These are phyloP conservation scores for Formica aserva DNA, from an alignment of 2,888 invertebrate genomes.

Conservation along the genomic window DNA sequence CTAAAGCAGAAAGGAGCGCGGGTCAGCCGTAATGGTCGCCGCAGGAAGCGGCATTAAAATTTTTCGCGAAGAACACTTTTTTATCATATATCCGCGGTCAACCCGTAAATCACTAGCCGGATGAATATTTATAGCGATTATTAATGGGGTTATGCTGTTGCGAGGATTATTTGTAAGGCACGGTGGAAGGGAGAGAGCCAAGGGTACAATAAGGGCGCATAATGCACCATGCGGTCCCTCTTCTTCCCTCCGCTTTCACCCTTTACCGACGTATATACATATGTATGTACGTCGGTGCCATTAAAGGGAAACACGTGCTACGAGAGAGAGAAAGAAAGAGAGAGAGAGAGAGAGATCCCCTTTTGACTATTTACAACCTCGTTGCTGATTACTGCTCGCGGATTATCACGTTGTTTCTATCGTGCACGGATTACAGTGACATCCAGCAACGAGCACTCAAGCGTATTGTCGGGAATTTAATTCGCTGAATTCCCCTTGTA, in stretches of 20 bases:
- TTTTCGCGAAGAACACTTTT: constrained; percentile 62
- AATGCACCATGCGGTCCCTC: constrained; percentile 75
- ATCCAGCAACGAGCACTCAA: constrained; percentile 34
- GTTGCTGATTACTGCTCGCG: constrained; percentile 49
- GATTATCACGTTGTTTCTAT: constrained; percentile 51
- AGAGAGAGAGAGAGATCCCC: constrained; percentile 7
- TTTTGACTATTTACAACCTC: constrained; percentile 55
- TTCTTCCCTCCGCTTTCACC: constrained; percentile 52
- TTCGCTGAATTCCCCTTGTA: constrained; percentile 14
- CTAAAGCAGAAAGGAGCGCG: constrained; percentile 15
- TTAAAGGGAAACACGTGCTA: constrained; percentile 72
- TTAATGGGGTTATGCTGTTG: constrained; percentile 78
- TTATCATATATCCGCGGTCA: constrained; percentile 58
- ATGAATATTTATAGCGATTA: constrained; percentile 81
- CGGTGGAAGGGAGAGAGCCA: constrained; percentile 50
- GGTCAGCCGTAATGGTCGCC: constrained; percentile 35
- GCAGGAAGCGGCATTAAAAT: constrained; percentile 57
- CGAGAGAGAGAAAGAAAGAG: constrained; percentile 8
- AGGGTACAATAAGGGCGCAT: constrained; percentile 72
- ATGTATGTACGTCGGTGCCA: constrained; percentile 57
- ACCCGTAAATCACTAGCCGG: constrained; percentile 76
- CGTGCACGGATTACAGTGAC: constrained; percentile 44
- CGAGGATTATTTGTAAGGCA: constrained; percentile 76
- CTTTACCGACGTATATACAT: constrained; percentile 45
- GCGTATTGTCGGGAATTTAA: constrained; percentile 31